phyloP scores from a whole-genome alignment of 2,113 vertebrate genomes.

The Patagioenas fasciata region DNA sequence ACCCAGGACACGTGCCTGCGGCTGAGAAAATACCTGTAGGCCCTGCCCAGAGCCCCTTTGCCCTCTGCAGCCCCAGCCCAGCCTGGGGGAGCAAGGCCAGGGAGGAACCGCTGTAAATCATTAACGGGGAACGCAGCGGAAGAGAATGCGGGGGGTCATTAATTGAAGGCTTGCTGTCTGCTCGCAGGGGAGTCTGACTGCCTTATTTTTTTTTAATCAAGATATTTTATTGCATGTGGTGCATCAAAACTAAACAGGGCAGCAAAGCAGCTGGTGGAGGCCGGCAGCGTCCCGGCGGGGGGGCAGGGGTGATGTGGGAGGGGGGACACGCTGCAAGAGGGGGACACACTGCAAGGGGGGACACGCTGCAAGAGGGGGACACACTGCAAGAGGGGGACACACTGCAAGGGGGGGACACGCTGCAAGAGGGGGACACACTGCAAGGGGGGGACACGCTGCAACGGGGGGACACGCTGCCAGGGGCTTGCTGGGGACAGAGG shows the following conservation, averaged over 20 bases:
- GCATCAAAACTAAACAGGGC: not conserved
- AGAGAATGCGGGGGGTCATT: not conserved
- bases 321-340: not conserved
- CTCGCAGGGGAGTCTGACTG: not conserved
- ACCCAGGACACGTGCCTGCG: not conserved
- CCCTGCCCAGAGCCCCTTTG: not conserved
- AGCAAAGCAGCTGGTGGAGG: not conserved
- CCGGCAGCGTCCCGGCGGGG: accelerated
- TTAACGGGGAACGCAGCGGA: not conserved
- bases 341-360: not conserved
- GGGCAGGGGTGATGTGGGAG: accelerated
- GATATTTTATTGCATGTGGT: not conserved
- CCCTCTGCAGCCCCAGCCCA: not conserved
- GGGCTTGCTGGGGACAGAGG: no score
- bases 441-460: no score
- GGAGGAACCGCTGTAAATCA: not conserved
- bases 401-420: no score
- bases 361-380: no score
- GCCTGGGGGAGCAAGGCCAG: not conserved
- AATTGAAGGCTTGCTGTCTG: not conserved
- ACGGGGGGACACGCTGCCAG: not conserved
- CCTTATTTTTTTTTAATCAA: not conserved
- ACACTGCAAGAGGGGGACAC: no score
- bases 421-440: no score
- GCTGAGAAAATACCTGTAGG: not conserved